Evolutionary conservation across 2,113 vertebrate species (phyloP).

Genomic region (Chaetodon auriga): DNA sequence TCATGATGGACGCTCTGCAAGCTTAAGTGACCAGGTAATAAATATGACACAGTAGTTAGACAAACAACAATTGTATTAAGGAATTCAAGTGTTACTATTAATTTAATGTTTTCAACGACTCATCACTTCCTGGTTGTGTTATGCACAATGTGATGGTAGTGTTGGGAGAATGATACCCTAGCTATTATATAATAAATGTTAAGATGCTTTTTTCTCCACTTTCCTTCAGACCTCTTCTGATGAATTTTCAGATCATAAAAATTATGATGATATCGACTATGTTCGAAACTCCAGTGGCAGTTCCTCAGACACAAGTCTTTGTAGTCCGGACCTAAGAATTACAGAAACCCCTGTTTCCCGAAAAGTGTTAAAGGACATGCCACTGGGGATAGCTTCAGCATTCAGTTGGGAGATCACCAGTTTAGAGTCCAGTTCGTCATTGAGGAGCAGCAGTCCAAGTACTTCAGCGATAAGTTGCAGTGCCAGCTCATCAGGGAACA

Average conservation of each 20-base stretch:
- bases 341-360: too few species aligned
- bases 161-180: too few species aligned
- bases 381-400: background rate
- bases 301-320: background rate
- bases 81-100: too few species aligned
- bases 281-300: background rate
- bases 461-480: rapidly evolving
- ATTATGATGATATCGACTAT: slow-evolving; percentile 16
- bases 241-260: background rate
- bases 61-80: too few species aligned
- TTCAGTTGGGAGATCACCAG: background rate
- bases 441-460: background rate
- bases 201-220: background rate
- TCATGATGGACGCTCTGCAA: too few species aligned
- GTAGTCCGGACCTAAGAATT: background rate
- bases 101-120: too few species aligned
- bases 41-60: too few species aligned
- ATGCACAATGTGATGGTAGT: too few species aligned
- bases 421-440: background rate
- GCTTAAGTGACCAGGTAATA: too few species aligned
- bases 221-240: background rate
- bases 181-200: too few species aligned
- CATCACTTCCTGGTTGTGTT: too few species aligned
- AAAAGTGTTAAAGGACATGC: background rate
- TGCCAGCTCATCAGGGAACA: background rate